phyloP scores from a whole-genome alignment of 2,113 vertebrate genomes.

The Poeciliopsis prolifica region DNA sequence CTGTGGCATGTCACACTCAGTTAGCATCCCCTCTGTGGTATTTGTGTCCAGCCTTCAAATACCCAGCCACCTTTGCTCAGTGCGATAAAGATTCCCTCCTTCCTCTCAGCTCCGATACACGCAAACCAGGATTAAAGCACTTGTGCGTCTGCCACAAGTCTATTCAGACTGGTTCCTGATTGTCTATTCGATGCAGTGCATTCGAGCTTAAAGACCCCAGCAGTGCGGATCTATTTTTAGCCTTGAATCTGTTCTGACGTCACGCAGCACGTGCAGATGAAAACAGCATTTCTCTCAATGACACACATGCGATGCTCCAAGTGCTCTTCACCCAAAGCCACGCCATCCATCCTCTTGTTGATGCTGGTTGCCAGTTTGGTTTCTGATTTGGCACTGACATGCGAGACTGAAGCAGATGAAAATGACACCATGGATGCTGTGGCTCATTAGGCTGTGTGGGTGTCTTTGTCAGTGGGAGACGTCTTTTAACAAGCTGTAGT shows the following conservation, averaged over 20 bases:
- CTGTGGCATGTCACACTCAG: constrained; percentile 21
- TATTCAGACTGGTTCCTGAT: neutral
- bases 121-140: neutral
- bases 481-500: constrained; percentile 50
- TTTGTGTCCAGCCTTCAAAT: neutral
- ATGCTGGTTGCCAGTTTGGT: constrained; percentile 34
- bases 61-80: neutral
- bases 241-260: constrained; percentile 47
- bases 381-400: constrained; percentile 38
- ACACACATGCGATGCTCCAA: constrained; percentile 11
- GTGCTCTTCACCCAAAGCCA: neutral
- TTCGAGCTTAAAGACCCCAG: constrained; percentile 47
- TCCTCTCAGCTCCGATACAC: neutral
- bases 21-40: constrained; percentile 27
- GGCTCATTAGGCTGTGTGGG: constrained; percentile 56
- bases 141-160: neutral
- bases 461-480: constrained; percentile 43
- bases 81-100: neutral
- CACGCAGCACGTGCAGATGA: constrained; percentile 19
- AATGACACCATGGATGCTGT: constrained; percentile 44
- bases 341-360: neutral
- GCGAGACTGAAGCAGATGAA: constrained; percentile 43
- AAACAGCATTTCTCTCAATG: neutral
- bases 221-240: constrained; percentile 68
- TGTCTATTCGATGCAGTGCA: constrained; percentile 20